Conservation (phyloP, 2,113 vertebrate species). For the Mellivora capensis region DNA sequence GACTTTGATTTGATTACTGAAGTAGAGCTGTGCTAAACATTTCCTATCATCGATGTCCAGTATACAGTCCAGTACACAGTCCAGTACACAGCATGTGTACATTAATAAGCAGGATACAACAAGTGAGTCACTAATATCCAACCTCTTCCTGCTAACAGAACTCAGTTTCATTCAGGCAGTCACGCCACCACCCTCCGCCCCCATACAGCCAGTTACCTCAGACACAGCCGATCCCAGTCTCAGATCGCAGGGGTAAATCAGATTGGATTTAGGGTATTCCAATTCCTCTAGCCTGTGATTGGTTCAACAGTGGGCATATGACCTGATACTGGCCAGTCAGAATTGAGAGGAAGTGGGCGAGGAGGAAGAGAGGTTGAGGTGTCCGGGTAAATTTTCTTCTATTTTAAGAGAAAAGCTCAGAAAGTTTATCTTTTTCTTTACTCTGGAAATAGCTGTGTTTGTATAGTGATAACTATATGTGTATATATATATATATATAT, state of each 20-base stretch:
- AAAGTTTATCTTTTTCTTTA: not conserved
- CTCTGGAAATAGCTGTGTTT: not conserved
- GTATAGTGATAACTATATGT: not conserved
- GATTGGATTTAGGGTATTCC: not conserved
- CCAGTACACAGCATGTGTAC: not conserved
- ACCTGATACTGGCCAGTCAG: not conserved
- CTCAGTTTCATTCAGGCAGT: not conserved
- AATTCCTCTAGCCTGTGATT: not conserved
- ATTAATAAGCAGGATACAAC: not conserved
- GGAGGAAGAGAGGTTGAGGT: not conserved
- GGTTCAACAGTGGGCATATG: not conserved
- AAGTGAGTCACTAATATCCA: not conserved
- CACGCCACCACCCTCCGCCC: not conserved
- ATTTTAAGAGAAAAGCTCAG: conserved; percentile 20
- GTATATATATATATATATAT: too few species aligned
- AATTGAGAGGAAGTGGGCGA: not conserved
- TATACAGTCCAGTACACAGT: not conserved
- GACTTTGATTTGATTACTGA: not conserved
- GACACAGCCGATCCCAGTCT: not conserved
- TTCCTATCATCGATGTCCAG: not conserved
- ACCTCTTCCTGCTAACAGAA: not conserved
- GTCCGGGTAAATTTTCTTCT: not conserved
- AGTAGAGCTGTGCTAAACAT: not conserved
- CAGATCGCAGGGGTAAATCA: not conserved
- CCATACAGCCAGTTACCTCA: not conserved